Percentiles rank a stretch among this genome's conserved stretches.
Evolutionary conservation across 2,113 vertebrate genomes (phyloP).

Genomic region (Thymallus thymallus): DNA sequence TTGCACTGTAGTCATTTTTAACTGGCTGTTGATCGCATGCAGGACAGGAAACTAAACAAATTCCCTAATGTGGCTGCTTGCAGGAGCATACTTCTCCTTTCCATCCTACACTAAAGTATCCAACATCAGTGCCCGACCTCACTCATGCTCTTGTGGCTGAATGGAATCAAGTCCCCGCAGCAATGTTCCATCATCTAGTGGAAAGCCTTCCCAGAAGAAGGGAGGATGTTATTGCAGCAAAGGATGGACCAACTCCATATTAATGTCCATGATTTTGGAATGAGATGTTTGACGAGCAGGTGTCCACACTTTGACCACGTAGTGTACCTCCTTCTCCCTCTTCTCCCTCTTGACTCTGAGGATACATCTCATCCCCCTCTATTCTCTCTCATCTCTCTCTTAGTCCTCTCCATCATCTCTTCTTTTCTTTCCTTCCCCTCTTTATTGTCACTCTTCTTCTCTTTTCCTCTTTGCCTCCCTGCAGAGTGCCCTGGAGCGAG

Average conservation of each 20-base stretch:
- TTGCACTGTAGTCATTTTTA: constrained; percentile 10
- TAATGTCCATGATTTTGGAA: too few relatives aligned
- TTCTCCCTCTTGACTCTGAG: constrained; percentile 16
- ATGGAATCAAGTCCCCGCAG: too few relatives aligned
- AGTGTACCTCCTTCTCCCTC: background rate
- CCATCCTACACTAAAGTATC: too few relatives aligned
- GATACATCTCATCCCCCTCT: background rate
- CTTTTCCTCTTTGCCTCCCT: constrained; percentile 5
- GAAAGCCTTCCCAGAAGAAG: too few relatives aligned
- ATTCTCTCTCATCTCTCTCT: too few relatives aligned
- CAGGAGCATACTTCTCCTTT: constrained; percentile 36
- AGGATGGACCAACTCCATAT: too few relatives aligned
- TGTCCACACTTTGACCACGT: too few relatives aligned
- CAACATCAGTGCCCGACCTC: too few relatives aligned
- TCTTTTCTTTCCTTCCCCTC: constrained; percentile 8
- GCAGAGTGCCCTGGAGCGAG: constrained; percentile 9
- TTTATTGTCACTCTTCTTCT: constrained; percentile 3
- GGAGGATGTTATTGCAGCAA: too few relatives aligned
- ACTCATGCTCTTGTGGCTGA: too few relatives aligned
- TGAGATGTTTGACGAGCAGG: too few relatives aligned
- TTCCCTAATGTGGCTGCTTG: constrained; percentile 58
- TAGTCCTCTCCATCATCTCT: background rate
- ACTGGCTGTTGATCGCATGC: constrained; percentile 57
- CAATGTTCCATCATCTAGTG: too few relatives aligned
- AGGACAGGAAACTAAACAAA: constrained; percentile 64